Base-by-base conservation (phyloP, 2,888 invertebrate species). In the Hemaris fuciformis region DNA sequence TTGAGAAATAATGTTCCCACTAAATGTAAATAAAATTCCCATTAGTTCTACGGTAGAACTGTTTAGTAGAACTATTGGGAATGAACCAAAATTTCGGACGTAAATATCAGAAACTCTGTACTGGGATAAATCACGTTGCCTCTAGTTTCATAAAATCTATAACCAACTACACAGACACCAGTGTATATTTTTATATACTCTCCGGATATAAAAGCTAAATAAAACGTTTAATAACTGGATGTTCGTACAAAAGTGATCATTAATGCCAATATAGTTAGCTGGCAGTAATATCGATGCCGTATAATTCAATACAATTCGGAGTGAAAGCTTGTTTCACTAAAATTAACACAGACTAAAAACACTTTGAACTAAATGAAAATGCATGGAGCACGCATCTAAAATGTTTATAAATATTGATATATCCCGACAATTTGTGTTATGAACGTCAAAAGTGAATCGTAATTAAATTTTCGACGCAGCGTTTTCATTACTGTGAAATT, bases 401-500 rank as follows among this genome's bases (percentile, higher is more conserved):
- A 53, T 53, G 18, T 18, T 53, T 31, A 18, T 31, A 46, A 27
- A 48, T 4, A 3, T 10, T 53, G 18, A 8, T 31, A 18, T 31
- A 53, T 53, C 18, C 53, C 25, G 18, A 18, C 10, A 18, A 18
- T 57, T 59, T 59, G 8, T 18, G 58, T n/a, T 27, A n/a, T 59
- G 27, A 10, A 20, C 58, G 13, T 59, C 43, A 59, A 18, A 59
- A 43, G 43, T 43, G 18, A 15, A 6, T 25, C 10, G 42, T 43
- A 42, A 59, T 18, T 27, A 10, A 43, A 59, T 42, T 59, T 59
- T 42, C 13, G 25, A 25, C 41, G 15, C 18, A 57, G 27, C 58
- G 41, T 59, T 59, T 59, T 25, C 42, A 25, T 59, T 59, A 59
- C 27, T 20, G 43, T 18, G 27, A 27, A 31, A 43, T 58, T 43